Evolutionary conservation across 2,888 invertebrate species (phyloP).

Genomic region (Sycophila texana): DNA sequence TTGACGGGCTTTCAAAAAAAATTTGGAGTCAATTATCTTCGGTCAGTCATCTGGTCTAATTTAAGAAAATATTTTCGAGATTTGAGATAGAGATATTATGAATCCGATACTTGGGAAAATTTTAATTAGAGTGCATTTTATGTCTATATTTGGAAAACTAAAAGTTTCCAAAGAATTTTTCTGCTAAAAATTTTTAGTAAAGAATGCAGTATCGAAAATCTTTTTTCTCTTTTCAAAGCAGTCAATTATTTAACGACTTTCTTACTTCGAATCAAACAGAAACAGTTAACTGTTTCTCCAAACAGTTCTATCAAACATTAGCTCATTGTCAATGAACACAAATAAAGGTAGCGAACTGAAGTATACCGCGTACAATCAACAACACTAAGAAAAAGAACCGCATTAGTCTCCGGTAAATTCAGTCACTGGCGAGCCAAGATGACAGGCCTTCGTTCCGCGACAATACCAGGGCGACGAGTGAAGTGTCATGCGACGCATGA

Average conservation of each 20-base stretch:
- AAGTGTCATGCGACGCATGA: slow-evolving; percentile 36
- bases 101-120: neutral
- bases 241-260: too few relatives aligned
- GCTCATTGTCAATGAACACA: too few relatives aligned
- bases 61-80: slow-evolving; percentile 34
- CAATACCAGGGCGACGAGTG: slow-evolving; percentile 6
- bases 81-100: neutral
- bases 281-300: too few relatives aligned
- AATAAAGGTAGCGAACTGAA: neutral
- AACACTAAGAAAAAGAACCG: neutral
- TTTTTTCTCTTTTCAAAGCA: too few relatives aligned
- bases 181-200: too few relatives aligned
- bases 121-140: neutral
- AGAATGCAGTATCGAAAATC: too few relatives aligned
- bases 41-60: slow-evolving; percentile 41
- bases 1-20: slow-evolving; percentile 43
- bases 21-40: slow-evolving; percentile 49
- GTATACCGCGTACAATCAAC: neutral
- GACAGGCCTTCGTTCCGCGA: neutral
- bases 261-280: too few relatives aligned
- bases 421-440: slow-evolving; percentile 8
- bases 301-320: too few relatives aligned
- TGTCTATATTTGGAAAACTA: neutral
- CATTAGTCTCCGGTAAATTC: neutral
- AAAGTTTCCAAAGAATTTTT: too few relatives aligned